A percentile compares a stretch with the other conserved stretches of the same genome.
These are phyloP conservation scores for Lithobates sylvaticus DNA, from an alignment of 2,797 vertebrate species.

Conservation along the genomic window DNA sequence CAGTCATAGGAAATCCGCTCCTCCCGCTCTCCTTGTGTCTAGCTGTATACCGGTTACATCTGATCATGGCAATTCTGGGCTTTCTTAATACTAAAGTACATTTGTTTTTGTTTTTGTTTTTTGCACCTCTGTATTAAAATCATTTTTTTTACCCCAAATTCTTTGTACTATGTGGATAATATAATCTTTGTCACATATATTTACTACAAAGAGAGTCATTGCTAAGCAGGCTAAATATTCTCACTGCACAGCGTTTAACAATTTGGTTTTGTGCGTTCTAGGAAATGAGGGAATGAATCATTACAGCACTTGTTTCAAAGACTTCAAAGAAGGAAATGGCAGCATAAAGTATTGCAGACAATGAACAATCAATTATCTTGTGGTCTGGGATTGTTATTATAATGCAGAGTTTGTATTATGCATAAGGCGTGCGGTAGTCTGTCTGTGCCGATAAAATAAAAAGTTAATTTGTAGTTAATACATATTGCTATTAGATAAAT, in stretches of 20 bases:
- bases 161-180: background rate
- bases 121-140: background rate
- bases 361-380: constrained; percentile 13
- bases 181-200: background rate
- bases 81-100: background rate
- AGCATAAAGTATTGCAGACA: constrained; percentile 6
- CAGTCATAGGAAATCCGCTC: too few relatives aligned
- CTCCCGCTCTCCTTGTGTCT: too few relatives aligned
- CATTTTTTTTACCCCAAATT: background rate
- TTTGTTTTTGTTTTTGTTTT: background rate
- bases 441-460: constrained; percentile 1
- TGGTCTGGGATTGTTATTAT: constrained; percentile 21
- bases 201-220: background rate
- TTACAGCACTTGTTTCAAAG: background rate
- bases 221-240: background rate
- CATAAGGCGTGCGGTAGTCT: constrained; percentile 15
- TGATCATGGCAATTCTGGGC: too few relatives aligned
- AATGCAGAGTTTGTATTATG: constrained; percentile 21
- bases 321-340: background rate
- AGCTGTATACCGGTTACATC: too few relatives aligned
- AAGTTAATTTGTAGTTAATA: constrained; percentile 28
- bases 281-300: background rate
- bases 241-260: background rate
- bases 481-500: constrained; percentile 20
- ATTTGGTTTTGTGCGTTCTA: background rate